These are phyloP conservation scores for Meriones unguiculatus DNA, from an alignment of 2,113 vertebrate genomes.

Conservation along the genomic window DNA sequence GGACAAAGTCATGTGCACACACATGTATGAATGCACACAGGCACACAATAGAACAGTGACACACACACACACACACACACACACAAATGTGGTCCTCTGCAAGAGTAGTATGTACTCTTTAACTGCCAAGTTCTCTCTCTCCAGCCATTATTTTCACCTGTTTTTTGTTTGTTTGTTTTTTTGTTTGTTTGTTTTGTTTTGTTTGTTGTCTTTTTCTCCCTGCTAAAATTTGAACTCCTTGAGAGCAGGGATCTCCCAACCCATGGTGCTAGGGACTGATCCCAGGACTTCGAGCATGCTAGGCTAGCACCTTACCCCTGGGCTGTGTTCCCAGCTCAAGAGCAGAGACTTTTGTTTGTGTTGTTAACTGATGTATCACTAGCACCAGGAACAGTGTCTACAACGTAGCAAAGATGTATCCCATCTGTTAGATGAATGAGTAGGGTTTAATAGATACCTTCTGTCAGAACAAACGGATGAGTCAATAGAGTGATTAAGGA, in stretches of 20 bases:
- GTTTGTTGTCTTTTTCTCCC: neutral
- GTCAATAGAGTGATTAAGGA: neutral
- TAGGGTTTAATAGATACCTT: neutral
- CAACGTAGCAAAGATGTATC: neutral
- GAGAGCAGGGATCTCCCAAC: neutral
- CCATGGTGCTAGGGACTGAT: neutral
- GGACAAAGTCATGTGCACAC: neutral
- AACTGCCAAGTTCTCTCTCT: neutral
- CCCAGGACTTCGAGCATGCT: neutral
- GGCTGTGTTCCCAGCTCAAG: neutral
- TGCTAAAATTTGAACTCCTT: conserved; percentile 9
- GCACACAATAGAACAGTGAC: too few relatives aligned
- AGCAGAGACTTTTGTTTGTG: neutral
- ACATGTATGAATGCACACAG: neutral
- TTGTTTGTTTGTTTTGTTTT: too few relatives aligned
- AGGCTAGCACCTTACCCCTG: neutral
- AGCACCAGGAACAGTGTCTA: conserved; percentile 5
- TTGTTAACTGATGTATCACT: neutral
- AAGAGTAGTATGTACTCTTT: neutral
- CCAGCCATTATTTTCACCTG: too few relatives aligned
- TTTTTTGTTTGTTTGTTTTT: too few relatives aligned
- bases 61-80: neutral
- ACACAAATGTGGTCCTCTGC: neutral
- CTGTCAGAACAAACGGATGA: neutral
- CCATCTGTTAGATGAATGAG: neutral